phyloP scores from a whole-genome alignment of 2,113 vertebrate genomes.

The Chaetops frenatus region DNA sequence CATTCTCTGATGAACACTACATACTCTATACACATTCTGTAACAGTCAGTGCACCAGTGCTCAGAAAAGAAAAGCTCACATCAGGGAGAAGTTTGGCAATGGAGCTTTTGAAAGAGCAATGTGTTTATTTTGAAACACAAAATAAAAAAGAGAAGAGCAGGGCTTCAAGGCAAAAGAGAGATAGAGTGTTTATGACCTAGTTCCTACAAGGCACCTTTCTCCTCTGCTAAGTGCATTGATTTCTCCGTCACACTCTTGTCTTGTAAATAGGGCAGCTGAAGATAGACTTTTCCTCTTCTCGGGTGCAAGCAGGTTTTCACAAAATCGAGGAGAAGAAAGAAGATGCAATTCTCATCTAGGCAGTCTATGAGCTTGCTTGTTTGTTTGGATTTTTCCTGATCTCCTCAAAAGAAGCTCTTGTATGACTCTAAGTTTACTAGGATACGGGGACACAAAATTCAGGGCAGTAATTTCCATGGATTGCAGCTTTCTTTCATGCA shows the following conservation, averaged over 20 bases:
- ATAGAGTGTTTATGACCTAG: constrained; percentile 32
- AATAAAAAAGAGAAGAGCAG: neutral
- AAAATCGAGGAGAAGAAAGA: neutral
- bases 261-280: constrained; percentile 18
- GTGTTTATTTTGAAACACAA: neutral
- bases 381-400: neutral
- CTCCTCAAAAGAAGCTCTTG: neutral
- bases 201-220: neutral
- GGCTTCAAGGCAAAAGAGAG: constrained; percentile 34
- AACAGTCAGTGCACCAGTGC: neutral
- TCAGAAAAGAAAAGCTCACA: neutral
- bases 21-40: neutral
- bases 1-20: neutral
- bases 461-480: neutral
- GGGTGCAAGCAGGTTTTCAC: neutral
- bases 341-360: neutral
- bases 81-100: neutral
- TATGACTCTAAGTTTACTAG: neutral
- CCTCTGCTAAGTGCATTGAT: constrained; percentile 34
- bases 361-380: neutral
- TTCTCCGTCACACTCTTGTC: constrained; percentile 14
- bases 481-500: neutral
- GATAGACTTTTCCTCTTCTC: neutral
- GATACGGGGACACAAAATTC: neutral
- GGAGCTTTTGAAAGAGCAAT: neutral